phyloP scores from a whole-genome alignment of 2,888 invertebrate genomes.

The Archaeoteleia sp. region DNA sequence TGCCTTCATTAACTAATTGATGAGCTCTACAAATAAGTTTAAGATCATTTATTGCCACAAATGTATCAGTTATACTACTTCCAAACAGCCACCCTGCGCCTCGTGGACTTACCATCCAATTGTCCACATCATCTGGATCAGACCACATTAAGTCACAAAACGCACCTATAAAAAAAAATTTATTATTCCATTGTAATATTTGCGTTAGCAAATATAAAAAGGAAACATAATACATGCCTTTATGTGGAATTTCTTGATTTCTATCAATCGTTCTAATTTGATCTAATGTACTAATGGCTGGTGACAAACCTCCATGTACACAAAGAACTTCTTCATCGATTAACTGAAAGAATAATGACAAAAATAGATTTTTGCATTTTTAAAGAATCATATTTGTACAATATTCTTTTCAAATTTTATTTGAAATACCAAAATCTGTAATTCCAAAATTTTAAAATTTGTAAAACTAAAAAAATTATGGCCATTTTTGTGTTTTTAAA shows the following conservation, averaged over 20 bases:
- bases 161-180: slow-evolving; percentile 74
- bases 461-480: too few relatives aligned
- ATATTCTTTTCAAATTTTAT: too few relatives aligned
- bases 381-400: too few relatives aligned
- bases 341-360: slow-evolving; percentile 81
- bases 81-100: slow-evolving; percentile 99
- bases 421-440: too few relatives aligned
- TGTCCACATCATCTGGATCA: slow-evolving; percentile 97
- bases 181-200: not conserved
- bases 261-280: slow-evolving; percentile 96
- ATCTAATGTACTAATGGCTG: slow-evolving; percentile 96
- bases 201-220: not conserved
- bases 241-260: slow-evolving; percentile 98
- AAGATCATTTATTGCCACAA: slow-evolving; percentile 94
- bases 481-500: too few relatives aligned
- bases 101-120: slow-evolving; percentile 94
- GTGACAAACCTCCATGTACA: slow-evolving; percentile 98
- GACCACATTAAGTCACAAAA: slow-evolving; percentile 99
- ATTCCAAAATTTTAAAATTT: too few relatives aligned
- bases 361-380: too few relatives aligned
- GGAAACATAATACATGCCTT: slow-evolving; percentile 77
- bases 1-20: slow-evolving; percentile 99
- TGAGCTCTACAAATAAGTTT: slow-evolving; percentile 98
- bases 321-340: slow-evolving; percentile 98
- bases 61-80: slow-evolving; percentile 93